Conservation (phyloP, 1,140 invertebrate species). For the Drosophila jambulina region DNA sequence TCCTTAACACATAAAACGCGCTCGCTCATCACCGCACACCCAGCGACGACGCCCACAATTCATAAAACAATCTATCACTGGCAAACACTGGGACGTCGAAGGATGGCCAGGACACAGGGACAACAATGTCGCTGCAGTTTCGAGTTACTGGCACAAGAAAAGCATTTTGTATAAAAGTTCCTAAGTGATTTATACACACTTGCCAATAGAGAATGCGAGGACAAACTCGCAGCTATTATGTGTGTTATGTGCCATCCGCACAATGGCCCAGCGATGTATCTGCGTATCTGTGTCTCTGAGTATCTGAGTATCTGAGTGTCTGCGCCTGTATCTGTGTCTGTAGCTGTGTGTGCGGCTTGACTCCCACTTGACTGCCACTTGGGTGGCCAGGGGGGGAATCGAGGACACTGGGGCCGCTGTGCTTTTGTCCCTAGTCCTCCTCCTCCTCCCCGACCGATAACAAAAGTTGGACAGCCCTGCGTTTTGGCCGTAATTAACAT, state of each 20-base stretch:
- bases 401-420: constrained; percentile 39
- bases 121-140: constrained; percentile 63
- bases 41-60: constrained; percentile 50
- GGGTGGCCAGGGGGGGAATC: constrained; percentile 2
- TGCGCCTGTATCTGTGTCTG: not conserved
- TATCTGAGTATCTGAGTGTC: not conserved
- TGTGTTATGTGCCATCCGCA: constrained; percentile 12
- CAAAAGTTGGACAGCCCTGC: constrained; percentile 52
- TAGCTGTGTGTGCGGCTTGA: constrained; percentile 32
- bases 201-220: constrained; percentile 42
- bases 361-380: constrained; percentile 53
- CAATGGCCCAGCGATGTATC: constrained; percentile 5
- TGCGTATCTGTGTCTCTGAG: not conserved
- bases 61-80: constrained; percentile 67
- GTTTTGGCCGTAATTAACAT: constrained; percentile 55
- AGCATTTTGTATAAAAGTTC: constrained; percentile 75
- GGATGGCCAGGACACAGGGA: not conserved
- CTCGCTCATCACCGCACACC: constrained; percentile 54
- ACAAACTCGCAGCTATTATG: constrained; percentile 37
- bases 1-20: constrained; percentile 71
- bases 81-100: constrained; percentile 9
- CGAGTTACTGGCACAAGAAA: constrained; percentile 53
- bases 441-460: constrained; percentile 16
- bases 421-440: constrained; percentile 25
- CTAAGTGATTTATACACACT: constrained; percentile 81